Percentiles rank a stretch among this genome's conserved stretches.
phyloP scores from a whole-genome alignment of 2,888 invertebrate genomes.

The Drosophila emarginata region DNA sequence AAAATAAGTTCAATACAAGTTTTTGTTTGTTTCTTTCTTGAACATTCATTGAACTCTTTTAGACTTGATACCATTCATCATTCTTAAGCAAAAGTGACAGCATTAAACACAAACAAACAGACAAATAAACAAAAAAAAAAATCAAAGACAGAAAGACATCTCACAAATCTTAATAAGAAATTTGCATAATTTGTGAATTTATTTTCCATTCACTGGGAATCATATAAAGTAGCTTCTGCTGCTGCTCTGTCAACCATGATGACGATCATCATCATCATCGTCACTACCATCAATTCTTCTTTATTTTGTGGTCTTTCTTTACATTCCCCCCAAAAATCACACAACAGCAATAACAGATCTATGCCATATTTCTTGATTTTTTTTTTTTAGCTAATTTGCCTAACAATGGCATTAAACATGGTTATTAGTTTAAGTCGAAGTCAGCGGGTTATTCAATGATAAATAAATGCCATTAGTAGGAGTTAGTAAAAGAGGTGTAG shows the following conservation, averaged over 20 bases:
- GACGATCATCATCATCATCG: not conserved
- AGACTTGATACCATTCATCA: slow-evolving; percentile 18
- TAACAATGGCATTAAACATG: slow-evolving; percentile 63
- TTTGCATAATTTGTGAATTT: slow-evolving; percentile 71
- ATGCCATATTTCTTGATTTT: slow-evolving; percentile 33
- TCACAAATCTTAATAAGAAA: slow-evolving; percentile 52
- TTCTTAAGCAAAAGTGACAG: slow-evolving; percentile 44
- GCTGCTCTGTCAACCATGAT: not conserved
- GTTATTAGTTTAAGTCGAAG: slow-evolving; percentile 65
- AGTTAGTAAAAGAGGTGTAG: not conserved
- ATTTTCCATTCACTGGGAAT: slow-evolving; percentile 48
- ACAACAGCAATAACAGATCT: slow-evolving; percentile 29
- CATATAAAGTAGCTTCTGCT: slow-evolving; percentile 39
- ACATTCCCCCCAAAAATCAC: slow-evolving; percentile 29
- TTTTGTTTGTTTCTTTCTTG: slow-evolving; percentile 4
- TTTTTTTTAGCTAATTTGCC: slow-evolving; percentile 50
- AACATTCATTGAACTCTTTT: slow-evolving; percentile 7
- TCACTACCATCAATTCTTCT: slow-evolving; percentile 14
- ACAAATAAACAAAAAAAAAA: not conserved
- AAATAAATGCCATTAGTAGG: slow-evolving; percentile 46
- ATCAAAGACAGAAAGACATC: slow-evolving; percentile 13
- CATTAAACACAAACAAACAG: slow-evolving; percentile 39
- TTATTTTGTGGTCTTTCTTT: slow-evolving; percentile 9
- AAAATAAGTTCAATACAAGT: slow-evolving; percentile 6
- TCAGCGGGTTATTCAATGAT: slow-evolving; percentile 41